Evolutionary conservation across 2,797 vertebrate genomes (phyloP).

Genomic region (Amblyraja radiata): DNA sequence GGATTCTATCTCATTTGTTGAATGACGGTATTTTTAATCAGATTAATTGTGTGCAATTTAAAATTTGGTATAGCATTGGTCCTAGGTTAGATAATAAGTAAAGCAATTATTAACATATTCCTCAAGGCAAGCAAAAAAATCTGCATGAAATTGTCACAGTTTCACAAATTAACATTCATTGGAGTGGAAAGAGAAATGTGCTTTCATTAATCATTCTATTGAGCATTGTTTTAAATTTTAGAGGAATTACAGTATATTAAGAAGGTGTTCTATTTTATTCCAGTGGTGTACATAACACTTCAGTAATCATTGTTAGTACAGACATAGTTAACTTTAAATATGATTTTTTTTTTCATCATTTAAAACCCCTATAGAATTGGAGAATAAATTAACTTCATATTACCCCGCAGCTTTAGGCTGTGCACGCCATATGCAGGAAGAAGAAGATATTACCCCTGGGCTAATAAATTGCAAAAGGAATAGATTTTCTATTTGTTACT

Average conservation of each 20-base stretch:
- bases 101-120: not conserved
- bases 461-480: not conserved
- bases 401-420: too few relatives aligned
- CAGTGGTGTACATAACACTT: not conserved
- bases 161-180: slow-evolving; percentile 9
- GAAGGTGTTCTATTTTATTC: not conserved
- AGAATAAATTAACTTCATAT: not conserved
- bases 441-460: not conserved
- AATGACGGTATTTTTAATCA: too few relatives aligned
- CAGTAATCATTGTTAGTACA: not conserved
- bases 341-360: not conserved
- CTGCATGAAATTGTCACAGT: not conserved
- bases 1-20: not conserved
- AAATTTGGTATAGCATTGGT: not conserved
- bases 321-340: not conserved
- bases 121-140: too few relatives aligned
- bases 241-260: not conserved
- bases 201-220: not conserved
- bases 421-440: too few relatives aligned
- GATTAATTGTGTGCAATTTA: not conserved
- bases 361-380: not conserved
- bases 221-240: not conserved
- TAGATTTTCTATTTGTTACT: not conserved
- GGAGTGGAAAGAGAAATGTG: not conserved
- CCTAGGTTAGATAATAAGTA: not conserved